Base-by-base conservation (phyloP, 1,140 invertebrate genomes). In the Centruroides vittatus region DNA sequence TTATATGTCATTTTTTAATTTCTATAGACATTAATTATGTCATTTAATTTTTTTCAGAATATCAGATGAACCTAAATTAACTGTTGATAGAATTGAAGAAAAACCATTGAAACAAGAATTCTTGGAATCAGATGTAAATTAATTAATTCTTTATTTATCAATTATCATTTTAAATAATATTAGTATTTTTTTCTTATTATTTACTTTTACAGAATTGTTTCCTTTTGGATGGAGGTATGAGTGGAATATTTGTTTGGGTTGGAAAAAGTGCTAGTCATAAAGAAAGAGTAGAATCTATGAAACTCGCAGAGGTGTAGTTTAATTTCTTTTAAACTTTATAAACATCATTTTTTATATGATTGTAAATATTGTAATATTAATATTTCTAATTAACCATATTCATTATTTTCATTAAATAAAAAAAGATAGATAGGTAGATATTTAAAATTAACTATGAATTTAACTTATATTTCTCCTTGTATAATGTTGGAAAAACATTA, bases 211-310 rank as follows among this genome's bases (percentile, higher is more conserved):
- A 86, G 80, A 88, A 93, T 70, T 86, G 84, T 62, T 93, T 89
- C 67, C 85, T 93, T 61, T 72, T 93, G 70, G 89, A 93, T 72
- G 85, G 86, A 6, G 85, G 84, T 5, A 81, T 81, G 58, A 84
- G 86, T 55, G 86, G 85, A 46, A 80, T 93, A 51, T 93, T 84
- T 72, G 86, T 89, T 1, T 93, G 89, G 89, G 81, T 91, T 58
- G 89, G 90, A 35, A 86, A 83, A 68, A 79, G 82, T 47, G 82
- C 86, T 47, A 85, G 83, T 4, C 76, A 79, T 57, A 80, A 84
- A 69, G 89, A 93, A 75, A 88, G 88, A 68, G 71, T 80, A 11
- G 81, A 86, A 70, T 82, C 86, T 0, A 84, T 91, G 82, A 76
- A 80, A 52, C 84, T 82, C 67, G 89, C 86, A 3, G 79, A 71